Evolutionary conservation across 2,888 invertebrate genomes (phyloP).

Genomic region (Hermodice carunculata): DNA sequence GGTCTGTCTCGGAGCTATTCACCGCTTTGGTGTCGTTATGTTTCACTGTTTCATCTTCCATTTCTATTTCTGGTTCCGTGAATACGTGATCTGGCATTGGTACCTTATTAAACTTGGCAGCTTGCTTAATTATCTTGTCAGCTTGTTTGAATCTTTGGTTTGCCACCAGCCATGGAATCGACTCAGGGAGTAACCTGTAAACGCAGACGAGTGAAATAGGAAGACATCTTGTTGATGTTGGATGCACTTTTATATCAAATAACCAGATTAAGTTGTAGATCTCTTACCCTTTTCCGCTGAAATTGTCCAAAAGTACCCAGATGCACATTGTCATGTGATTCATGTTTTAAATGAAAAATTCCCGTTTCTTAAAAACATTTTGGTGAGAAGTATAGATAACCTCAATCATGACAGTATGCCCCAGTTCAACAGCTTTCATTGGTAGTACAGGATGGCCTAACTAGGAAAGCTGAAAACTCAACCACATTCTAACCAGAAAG

Average conservation of each 20-base stretch:
- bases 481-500: too few relatives aligned
- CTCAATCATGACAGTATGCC: neutral
- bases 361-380: neutral
- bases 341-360: neutral
- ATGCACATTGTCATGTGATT: too few relatives aligned
- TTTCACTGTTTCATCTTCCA: neutral
- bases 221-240: too few relatives aligned
- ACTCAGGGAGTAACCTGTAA: slow-evolving; percentile 44
- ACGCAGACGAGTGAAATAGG: too few relatives aligned
- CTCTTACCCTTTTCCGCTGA: too few relatives aligned
- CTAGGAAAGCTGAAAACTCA: too few relatives aligned
- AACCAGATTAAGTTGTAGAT: neutral
- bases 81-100: slow-evolving; percentile 37
- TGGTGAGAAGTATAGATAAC: neutral
- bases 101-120: slow-evolving; percentile 41
- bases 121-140: slow-evolving; percentile 36
- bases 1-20: too few relatives aligned
- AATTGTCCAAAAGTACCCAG: too few relatives aligned
- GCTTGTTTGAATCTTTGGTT: slow-evolving; percentile 39
- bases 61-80: neutral
- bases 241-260: too few relatives aligned
- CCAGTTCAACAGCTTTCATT: too few relatives aligned
- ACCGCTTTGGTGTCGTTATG: too few relatives aligned
- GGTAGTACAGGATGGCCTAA: too few relatives aligned
- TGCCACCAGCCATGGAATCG: slow-evolving; percentile 45